phyloP scores from a whole-genome alignment of 1,140 invertebrate genomes.

The Penaeus indicus region DNA sequence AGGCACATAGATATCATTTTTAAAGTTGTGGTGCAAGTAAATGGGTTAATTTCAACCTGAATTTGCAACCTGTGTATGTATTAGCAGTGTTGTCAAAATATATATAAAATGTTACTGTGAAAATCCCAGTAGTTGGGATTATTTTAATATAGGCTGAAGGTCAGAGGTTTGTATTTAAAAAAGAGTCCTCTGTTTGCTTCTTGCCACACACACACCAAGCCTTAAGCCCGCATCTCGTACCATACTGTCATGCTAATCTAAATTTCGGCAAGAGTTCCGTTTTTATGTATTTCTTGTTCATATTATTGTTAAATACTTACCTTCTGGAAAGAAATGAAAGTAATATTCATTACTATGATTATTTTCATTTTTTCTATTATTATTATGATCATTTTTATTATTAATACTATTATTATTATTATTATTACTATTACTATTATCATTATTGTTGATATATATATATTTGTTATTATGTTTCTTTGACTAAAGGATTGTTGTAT shows the following conservation, averaged over 20 bases:
- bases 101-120: neutral
- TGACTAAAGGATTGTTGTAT: too few relatives aligned
- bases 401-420: too few relatives aligned
- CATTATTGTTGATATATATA: too few relatives aligned
- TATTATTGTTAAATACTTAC: too few relatives aligned
- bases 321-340: too few relatives aligned
- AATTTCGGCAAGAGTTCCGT: neutral
- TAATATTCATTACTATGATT: too few relatives aligned
- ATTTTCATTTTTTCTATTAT: too few relatives aligned
- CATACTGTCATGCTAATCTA: neutral
- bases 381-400: too few relatives aligned
- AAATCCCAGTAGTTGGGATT: constrained; percentile 8
- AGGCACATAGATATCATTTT: constrained; percentile 24
- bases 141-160: constrained; percentile 33
- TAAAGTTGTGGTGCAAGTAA: neutral
- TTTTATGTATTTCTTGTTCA: too few relatives aligned
- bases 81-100: constrained; percentile 46
- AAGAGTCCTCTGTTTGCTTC: constrained; percentile 12
- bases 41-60: neutral
- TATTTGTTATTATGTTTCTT: too few relatives aligned
- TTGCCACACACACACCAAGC: constrained; percentile 33
- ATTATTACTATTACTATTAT: too few relatives aligned
- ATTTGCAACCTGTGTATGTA: constrained; percentile 42
- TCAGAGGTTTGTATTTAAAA: constrained; percentile 3
- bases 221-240: constrained; percentile 21